Percentiles rank a stretch among this genome's conserved stretches.
Evolutionary conservation across 2,888 invertebrate species (phyloP).

Genomic region (Andrena trimmerana): DNA sequence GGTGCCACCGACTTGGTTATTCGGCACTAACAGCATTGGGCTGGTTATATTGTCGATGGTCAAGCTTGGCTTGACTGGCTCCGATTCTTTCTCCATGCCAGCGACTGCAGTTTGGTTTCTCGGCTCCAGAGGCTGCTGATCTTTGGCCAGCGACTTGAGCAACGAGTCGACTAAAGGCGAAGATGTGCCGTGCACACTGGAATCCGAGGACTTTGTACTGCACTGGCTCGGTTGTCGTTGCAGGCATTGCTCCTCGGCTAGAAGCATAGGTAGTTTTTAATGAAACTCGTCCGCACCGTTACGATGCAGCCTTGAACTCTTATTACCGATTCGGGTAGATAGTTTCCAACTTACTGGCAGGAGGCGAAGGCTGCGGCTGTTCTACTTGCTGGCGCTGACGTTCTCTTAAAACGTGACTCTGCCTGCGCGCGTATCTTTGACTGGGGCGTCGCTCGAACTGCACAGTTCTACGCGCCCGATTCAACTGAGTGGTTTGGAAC

Average conservation of each 20-base stretch:
- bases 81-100: constrained; percentile 87
- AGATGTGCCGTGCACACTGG: constrained; percentile 84
- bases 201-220: constrained; percentile 85
- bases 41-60: constrained; percentile 86
- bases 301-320: not conserved
- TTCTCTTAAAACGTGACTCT: constrained; percentile 94
- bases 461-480: constrained; percentile 95
- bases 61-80: constrained; percentile 89
- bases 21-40: constrained; percentile 88
- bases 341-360: constrained; percentile 77
- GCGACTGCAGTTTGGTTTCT: constrained; percentile 87
- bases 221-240: constrained; percentile 82
- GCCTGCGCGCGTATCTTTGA: constrained; percentile 97
- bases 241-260: constrained; percentile 80
- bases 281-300: not conserved
- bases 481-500: constrained; percentile 97
- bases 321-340: constrained; percentile 49
- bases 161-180: constrained; percentile 89
- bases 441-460: constrained; percentile 98
- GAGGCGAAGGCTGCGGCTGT: constrained; percentile 73
- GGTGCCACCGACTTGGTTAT: constrained; percentile 89
- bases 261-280: constrained; percentile 29
- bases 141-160: constrained; percentile 91
- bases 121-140: constrained; percentile 88
- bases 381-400: constrained; percentile 88